A percentile compares a stretch with the other conserved stretches of the same genome.
Conservation (phyloP, 2,113 vertebrate genomes). For the Rhinogobius similis region DNA sequence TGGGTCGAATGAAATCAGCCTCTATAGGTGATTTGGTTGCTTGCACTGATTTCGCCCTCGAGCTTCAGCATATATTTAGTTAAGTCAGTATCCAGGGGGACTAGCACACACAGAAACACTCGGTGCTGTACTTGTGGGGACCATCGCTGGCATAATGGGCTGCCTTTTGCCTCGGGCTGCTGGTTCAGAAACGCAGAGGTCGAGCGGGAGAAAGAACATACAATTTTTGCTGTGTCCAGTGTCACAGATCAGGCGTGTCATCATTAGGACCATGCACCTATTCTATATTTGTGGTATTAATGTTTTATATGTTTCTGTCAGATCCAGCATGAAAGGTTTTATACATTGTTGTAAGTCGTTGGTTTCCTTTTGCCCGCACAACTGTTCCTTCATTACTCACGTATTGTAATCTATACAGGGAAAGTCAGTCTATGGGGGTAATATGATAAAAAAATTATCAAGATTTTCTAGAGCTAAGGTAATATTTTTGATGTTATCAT, state of each 20-base stretch:
- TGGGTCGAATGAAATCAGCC: conserved; percentile 23
- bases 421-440: background rate
- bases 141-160: conserved; percentile 17
- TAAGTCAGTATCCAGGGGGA: conserved; percentile 25
- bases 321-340: too few relatives aligned
- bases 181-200: conserved; percentile 10
- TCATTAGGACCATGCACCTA: background rate
- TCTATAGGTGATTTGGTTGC: conserved; percentile 22
- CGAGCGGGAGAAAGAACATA: background rate
- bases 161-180: background rate
- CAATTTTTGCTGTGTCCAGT: background rate
- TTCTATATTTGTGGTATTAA: background rate
- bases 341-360: background rate
- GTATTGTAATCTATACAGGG: background rate
- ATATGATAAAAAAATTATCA: too few relatives aligned
- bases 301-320: background rate
- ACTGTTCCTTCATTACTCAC: background rate
- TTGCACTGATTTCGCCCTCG: conserved; percentile 29
- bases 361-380: background rate
- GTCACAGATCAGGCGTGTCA: background rate
- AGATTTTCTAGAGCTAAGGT: too few relatives aligned
- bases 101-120: conserved; percentile 8
- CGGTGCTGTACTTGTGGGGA: conserved; percentile 13
- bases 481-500: too few relatives aligned
- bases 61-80: conserved; percentile 48